Conservation (phyloP, 2,113 vertebrate genomes). For the Corydoras maculifer region DNA sequence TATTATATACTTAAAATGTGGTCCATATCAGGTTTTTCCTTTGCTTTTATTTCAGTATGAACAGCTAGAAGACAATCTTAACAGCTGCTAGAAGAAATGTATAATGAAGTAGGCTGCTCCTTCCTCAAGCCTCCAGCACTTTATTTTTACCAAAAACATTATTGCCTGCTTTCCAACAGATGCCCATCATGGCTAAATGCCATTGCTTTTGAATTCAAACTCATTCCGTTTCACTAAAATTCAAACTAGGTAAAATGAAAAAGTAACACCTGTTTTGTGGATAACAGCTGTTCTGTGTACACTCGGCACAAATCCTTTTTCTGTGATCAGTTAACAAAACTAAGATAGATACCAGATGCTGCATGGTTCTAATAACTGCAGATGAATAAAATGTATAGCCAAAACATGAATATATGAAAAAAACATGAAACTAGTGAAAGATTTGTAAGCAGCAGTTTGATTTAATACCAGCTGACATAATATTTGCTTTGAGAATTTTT, state of each 20-base stretch:
- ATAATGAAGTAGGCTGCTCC: slow-evolving; percentile 30
- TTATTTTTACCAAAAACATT: slow-evolving; percentile 8
- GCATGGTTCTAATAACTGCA: too few species aligned
- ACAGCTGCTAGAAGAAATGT: slow-evolving; percentile 14
- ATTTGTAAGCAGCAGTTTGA: too few species aligned
- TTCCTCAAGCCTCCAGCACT: neutral
- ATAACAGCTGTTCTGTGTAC: too few species aligned
- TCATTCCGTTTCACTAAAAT: neutral
- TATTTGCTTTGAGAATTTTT: too few species aligned
- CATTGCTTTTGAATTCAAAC: neutral
- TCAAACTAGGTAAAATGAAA: neutral
- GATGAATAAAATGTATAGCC: too few species aligned
- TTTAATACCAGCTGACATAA: too few species aligned
- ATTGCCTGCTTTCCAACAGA: neutral
- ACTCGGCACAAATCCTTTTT: too few species aligned
- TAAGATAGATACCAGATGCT: too few species aligned
- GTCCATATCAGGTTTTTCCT: slow-evolving; percentile 43
- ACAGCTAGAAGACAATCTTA: slow-evolving; percentile 19
- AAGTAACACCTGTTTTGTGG: too few species aligned
- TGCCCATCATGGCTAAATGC: neutral
- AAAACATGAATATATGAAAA: too few species aligned
- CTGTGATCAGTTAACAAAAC: too few species aligned
- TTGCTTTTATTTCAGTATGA: slow-evolving; percentile 30
- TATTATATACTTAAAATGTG: slow-evolving; percentile 28
- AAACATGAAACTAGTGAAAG: too few species aligned